Conservation (phyloP, 2,797 vertebrate species). For the Pteropus rufus region DNA sequence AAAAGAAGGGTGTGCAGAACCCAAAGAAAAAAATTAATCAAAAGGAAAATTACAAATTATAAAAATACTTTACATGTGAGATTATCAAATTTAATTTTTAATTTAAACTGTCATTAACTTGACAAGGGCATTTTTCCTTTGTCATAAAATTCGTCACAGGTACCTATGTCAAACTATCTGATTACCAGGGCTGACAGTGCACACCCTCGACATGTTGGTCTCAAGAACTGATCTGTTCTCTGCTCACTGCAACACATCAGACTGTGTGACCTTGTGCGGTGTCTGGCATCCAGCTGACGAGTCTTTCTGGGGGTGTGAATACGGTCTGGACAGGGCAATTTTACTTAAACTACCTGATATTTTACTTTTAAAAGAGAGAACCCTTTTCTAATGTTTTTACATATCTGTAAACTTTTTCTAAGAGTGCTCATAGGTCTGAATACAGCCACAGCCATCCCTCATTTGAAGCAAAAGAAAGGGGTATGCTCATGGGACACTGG, state of each 20-base stretch:
- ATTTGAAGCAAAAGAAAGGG: neutral
- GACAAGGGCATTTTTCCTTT: neutral
- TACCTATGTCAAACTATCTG: neutral
- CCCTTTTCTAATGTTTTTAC: neutral
- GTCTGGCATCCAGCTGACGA: neutral
- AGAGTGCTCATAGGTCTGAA: neutral
- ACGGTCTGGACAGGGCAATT: neutral
- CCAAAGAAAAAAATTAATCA: neutral
- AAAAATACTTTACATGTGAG: neutral
- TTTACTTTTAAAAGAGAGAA: constrained; percentile 31
- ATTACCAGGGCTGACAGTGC: neutral
- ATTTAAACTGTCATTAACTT: constrained; percentile 12
- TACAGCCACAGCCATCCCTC: neutral
- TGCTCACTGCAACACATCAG: neutral
- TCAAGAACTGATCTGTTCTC: neutral
- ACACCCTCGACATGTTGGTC: neutral
- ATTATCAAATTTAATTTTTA: constrained; percentile 25
- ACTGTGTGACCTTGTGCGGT: neutral
- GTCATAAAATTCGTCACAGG: neutral
- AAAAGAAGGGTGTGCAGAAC: neutral
- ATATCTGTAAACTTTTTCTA: neutral
- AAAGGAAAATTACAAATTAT: constrained; percentile 8
- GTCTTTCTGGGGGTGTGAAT: neutral
- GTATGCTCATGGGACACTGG: too few relatives aligned
- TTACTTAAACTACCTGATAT: neutral